These are phyloP conservation scores for Okapia johnstoni DNA, from an alignment of 2,113 vertebrate species.

Conservation along the genomic window DNA sequence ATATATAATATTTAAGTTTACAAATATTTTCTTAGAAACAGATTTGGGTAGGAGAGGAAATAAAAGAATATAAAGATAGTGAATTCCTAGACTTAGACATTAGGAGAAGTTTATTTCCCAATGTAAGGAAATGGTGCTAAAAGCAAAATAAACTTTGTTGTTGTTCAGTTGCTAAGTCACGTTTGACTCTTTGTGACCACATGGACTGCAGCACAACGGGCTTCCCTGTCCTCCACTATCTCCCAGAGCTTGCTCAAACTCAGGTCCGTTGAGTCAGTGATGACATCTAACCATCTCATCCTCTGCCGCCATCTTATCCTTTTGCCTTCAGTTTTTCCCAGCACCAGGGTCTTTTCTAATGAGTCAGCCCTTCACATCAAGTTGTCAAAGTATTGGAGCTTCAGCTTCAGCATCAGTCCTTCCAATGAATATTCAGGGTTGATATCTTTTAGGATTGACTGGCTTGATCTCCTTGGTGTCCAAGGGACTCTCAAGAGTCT, in stretches of 20 bases:
- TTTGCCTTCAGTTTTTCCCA: background rate
- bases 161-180: background rate
- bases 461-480: background rate
- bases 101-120: background rate
- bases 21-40: background rate
- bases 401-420: background rate
- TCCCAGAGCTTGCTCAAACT: background rate
- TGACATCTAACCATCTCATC: background rate
- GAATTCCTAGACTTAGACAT: background rate
- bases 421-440: background rate
- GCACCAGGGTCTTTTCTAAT: background rate
- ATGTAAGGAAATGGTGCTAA: background rate
- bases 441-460: background rate
- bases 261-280: background rate
- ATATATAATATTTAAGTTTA: background rate
- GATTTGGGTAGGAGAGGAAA: background rate
- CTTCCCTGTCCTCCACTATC: background rate
- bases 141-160: background rate
- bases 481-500: background rate
- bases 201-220: background rate
- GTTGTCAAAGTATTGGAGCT: background rate
- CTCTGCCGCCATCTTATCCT: rapidly evolving
- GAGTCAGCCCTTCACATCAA: background rate
- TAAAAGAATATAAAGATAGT: background rate
- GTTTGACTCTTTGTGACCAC: background rate